phyloP scores from a whole-genome alignment of 2,113 vertebrate genomes.

The Macroglossus sobrinus region DNA sequence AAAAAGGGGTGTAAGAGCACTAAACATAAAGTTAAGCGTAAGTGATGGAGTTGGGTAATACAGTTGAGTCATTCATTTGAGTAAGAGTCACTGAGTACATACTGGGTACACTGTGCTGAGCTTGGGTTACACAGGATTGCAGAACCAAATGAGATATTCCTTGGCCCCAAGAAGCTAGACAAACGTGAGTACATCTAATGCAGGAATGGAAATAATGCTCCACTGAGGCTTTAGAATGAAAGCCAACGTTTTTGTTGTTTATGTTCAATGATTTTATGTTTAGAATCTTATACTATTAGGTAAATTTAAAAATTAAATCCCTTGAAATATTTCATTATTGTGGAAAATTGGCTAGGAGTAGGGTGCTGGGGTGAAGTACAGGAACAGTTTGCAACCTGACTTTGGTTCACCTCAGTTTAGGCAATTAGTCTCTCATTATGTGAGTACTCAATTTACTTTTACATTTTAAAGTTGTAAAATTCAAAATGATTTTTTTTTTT shows the following conservation, averaged over 20 bases:
- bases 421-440: constrained; percentile 76
- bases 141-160: background rate
- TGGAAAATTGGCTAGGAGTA: background rate
- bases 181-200: background rate
- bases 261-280: background rate
- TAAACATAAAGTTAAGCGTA: constrained; percentile 35
- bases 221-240: background rate
- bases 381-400: constrained; percentile 2
- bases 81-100: background rate
- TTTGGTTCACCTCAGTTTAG: constrained; percentile 57
- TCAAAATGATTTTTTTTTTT: constrained; percentile 78
- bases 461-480: constrained; percentile 82
- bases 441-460: constrained; percentile 76
- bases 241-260: background rate
- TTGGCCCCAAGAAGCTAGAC: background rate
- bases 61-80: background rate
- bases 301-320: background rate
- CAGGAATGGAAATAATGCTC: background rate
- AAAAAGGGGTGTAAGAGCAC: constrained; percentile 65
- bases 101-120: too few relatives aligned
- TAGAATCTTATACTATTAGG: background rate
- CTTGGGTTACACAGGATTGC: background rate
- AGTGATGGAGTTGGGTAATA: background rate
- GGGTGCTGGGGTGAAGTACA: background rate
- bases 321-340: background rate